Base-by-base conservation (phyloP, 2,113 vertebrate species). In the Leptodactylus fuscus region DNA sequence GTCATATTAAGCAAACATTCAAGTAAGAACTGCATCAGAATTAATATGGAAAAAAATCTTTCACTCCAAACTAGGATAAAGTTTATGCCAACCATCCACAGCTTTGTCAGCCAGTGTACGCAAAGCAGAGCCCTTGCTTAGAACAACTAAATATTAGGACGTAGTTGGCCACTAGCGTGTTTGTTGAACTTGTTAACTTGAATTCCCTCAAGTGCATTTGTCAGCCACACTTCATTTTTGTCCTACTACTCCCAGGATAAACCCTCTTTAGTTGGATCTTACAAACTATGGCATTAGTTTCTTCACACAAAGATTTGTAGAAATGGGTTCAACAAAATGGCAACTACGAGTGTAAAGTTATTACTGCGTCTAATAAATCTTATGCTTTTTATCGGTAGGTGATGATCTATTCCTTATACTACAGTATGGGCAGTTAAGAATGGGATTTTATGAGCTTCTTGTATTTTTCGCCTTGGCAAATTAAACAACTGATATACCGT, bases 61-160 rank as follows among this genome's bases (percentile, higher is more conserved):
- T 77, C 55, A 62, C 73, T 85, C 83, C 83, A 85, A 79, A 85
- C 78, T 85, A 78, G 75, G 83, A 70, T 69, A 79, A 34, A 78
- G 83, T 85, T 67, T 79, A 85, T 85, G 74, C 58, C 60, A 85
- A 16, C 75, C 58, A 70, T 79, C 32, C 34, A 70, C 5, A 76
- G 67, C 60, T 11, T 49, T 85, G 83, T 53, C 83, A 85, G 75
- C 22, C 67, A 46, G 46, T 77, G 29, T 85, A 85, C 24, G 74
- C 74, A 85, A 78, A 67, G 58, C 71, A 85, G 41, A 85, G 41
- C 41, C 65, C 24, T 51, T 77, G 29, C 55, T 67, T 48, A 65
- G 36, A 67, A 79, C 58, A 85, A 24, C 75, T 36, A 85, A 70
- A 67, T 22, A 49, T 49, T 38, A 70, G 58, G 20, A 67, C 12